Evolutionary conservation across 2,888 invertebrate species (phyloP).

Genomic region (Lasioglossum marginatum): DNA sequence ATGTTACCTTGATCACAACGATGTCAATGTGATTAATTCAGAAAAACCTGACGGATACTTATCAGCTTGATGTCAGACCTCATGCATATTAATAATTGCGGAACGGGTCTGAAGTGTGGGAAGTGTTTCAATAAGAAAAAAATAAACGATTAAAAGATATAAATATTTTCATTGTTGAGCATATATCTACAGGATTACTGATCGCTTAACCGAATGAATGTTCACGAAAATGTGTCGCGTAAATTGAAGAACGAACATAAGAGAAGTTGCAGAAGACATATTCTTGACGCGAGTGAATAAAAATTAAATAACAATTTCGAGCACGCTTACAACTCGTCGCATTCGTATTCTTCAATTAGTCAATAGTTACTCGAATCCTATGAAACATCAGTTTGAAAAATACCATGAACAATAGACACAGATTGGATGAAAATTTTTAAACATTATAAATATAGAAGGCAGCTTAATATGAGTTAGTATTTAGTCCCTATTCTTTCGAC

Average conservation of each 20-base stretch:
- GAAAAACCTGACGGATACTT: background rate
- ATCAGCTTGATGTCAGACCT: background rate
- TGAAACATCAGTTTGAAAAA: background rate
- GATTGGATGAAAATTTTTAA: background rate
- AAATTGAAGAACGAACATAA: slow-evolving; percentile 39
- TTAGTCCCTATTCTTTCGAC: background rate
- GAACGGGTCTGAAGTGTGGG: background rate
- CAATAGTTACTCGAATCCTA: slow-evolving; percentile 12
- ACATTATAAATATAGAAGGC: slow-evolving; percentile 8
- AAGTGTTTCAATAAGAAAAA: background rate
- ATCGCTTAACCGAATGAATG: background rate
- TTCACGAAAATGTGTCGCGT: slow-evolving; percentile 6
- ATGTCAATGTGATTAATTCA: background rate
- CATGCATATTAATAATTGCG: background rate
- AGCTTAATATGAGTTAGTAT: background rate
- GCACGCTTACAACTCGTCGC: background rate
- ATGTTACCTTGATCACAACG: background rate
- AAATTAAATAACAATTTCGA: background rate
- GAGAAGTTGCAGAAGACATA: slow-evolving; percentile 3
- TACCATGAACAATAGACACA: slow-evolving; percentile 1
- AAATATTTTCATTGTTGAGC: slow-evolving; percentile 1
- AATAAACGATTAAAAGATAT: background rate
- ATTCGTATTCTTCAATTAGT: slow-evolving; percentile 43
- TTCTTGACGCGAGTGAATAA: background rate
- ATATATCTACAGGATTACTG: slow-evolving; percentile 25